Percentiles rank a stretch among this genome's conserved stretches.
Evolutionary conservation across 2,113 vertebrate genomes (phyloP).

Genomic region (Pygoscelis adeliae): DNA sequence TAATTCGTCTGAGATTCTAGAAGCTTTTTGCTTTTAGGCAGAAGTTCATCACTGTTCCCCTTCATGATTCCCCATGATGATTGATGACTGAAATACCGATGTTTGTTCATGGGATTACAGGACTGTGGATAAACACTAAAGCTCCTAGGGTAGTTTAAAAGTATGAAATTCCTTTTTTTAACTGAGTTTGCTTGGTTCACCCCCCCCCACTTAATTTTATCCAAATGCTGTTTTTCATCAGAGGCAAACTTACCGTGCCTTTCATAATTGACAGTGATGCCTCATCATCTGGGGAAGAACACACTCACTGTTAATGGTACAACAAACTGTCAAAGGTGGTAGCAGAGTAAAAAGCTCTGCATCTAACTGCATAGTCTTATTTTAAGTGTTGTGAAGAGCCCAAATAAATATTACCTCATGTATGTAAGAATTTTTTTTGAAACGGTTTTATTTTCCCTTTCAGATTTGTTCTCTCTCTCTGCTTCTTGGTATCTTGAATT

Average conservation of each 20-base stretch:
- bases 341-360: background rate
- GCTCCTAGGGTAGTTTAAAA: background rate
- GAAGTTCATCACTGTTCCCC: background rate
- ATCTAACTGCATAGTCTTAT: background rate
- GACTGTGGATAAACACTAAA: background rate
- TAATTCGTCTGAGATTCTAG: background rate
- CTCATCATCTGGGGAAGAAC: background rate
- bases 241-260: constrained; percentile 30
- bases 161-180: background rate
- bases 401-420: background rate
- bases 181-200: background rate
- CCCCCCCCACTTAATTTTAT: background rate
- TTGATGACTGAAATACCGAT: background rate
- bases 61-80: background rate
- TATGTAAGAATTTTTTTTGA: background rate
- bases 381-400: background rate
- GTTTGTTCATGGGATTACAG: background rate
- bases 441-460: background rate
- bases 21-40: background rate
- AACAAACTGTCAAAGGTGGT: background rate
- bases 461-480: background rate
- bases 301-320: background rate
- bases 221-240: background rate
- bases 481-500: background rate
- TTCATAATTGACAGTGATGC: background rate